Conservation (phyloP, 2,113 vertebrate genomes). For the Aviceda subcristata region DNA sequence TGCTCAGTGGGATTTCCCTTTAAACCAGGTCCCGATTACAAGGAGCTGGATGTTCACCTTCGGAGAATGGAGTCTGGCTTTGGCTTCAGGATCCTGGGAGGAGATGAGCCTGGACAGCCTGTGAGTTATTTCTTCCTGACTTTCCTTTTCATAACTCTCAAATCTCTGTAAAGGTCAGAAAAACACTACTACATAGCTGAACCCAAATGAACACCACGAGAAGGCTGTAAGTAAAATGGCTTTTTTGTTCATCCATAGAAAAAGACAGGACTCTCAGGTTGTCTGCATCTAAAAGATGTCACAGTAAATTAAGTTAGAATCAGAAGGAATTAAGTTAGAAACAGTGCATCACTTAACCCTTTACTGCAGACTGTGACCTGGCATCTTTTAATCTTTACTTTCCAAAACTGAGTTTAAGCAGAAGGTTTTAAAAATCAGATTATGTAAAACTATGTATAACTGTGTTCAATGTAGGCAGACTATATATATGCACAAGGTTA, state of each 20-base stretch:
- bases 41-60: constrained; percentile 94
- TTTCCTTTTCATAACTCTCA: not conserved
- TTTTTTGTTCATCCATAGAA: not conserved
- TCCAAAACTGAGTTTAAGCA: not conserved
- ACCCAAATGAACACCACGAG: not conserved
- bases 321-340: not conserved
- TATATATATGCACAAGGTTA: not conserved
- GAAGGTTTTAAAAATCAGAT: not conserved
- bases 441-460: not conserved
- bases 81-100: constrained; percentile 96
- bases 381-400: constrained; percentile 3
- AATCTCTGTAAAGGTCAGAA: not conserved
- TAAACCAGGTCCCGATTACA: constrained; percentile 85
- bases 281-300: not conserved
- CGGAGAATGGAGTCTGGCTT: constrained; percentile 97
- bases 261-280: not conserved
- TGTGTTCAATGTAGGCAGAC: not conserved
- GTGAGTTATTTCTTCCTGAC: constrained; percentile 78
- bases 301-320: not conserved
- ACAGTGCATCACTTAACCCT: not conserved
- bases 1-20: constrained; percentile 66
- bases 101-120: constrained; percentile 96
- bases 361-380: not conserved
- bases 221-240: not conserved
- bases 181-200: not conserved